Evolutionary conservation across 2,797 vertebrate species (phyloP), one percentile per base, ranked within the genome.

Genomic region (Coracias cyanogaster): DNA sequence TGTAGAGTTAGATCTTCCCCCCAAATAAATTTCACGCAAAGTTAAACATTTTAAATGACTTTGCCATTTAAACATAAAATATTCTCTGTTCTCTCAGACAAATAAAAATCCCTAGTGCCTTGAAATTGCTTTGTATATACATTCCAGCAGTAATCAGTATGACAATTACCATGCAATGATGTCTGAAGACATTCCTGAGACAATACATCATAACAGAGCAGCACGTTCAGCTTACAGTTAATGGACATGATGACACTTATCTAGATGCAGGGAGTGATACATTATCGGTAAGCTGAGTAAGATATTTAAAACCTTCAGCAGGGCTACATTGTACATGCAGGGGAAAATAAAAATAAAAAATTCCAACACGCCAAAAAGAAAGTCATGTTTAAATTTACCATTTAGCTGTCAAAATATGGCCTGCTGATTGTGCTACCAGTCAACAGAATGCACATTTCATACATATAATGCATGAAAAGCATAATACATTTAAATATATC

Each of bases 91-190:
- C 6, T 51, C 20, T 51, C 31, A 25, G 24, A 52, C 25, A 71
- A 64, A 11, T 41, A 48, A 74, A 69, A 82, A 35, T 52, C 39
- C 8, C 13, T n/a, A 22, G 9, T 82, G 28, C 61, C 48, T 15
- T 45, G 33, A 81, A 60, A 88, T 67, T 73, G 7, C 43, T 84
- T 66, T 0, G 0, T 90, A 39, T 57, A 6, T 48, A 20, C n/a
- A 9, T 74, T 71, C 39, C 43, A 51, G n/a, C 0, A 0, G 17
- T 67, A 51, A 62, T 48, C 0, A 0, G 9, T 57, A 39, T 3
- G 39, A 29, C 39, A 62, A 39, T 43, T 89, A 57, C 8, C 0
- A 0, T 35, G 24, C 0, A 0, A 48, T 25, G 35, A 72, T 61
- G 37, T 76, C 70, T 33, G 43, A 88, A 94, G 51, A 62, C 8